Conservation (phyloP, 2,113 vertebrate species). For the Tursiops truncatus region DNA sequence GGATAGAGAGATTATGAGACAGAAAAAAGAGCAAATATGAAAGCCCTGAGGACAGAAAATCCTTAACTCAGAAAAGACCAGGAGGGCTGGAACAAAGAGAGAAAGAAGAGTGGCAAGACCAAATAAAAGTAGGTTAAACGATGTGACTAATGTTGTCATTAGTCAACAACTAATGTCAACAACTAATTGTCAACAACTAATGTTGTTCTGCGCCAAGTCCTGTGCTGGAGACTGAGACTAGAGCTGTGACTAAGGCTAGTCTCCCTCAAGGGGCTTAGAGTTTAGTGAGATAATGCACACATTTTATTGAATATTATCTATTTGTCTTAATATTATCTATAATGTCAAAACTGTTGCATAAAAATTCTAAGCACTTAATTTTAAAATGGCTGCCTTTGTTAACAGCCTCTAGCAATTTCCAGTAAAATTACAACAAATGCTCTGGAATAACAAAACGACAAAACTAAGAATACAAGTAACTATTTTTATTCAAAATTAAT, state of each 20-base stretch:
- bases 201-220: neutral
- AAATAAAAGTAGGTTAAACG: neutral
- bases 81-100: neutral
- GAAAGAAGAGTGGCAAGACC: rapidly evolving
- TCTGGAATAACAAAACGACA: neutral
- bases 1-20: neutral
- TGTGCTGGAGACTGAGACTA: neutral
- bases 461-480: neutral
- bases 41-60: neutral
- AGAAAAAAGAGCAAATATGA: neutral
- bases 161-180: too few species aligned
- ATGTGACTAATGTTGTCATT: neutral
- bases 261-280: neutral
- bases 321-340: neutral
- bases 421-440: neutral
- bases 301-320: neutral
- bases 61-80: neutral
- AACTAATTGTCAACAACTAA: too few species aligned
- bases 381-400: neutral
- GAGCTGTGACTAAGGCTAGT: neutral
- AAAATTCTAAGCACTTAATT: neutral
- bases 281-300: neutral
- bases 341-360: neutral
- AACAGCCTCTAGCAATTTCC: neutral
- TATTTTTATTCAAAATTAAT: neutral